Evolutionary conservation across 1,140 invertebrate species (phyloP).

Genomic region (Archivesica marissinica): DNA sequence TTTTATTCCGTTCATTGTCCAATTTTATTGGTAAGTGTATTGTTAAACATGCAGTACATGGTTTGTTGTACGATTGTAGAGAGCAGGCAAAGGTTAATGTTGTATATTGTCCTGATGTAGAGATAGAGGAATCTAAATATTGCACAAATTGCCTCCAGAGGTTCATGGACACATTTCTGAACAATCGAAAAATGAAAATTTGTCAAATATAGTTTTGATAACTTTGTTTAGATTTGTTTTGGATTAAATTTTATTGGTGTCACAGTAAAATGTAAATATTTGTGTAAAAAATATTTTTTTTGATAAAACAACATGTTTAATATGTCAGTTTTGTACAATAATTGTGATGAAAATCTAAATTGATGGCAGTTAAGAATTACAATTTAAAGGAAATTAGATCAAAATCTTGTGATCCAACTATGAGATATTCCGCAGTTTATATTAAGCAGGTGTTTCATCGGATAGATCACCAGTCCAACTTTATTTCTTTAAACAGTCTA

Average conservation of each 20-base stretch:
- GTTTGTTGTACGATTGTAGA: too few species aligned
- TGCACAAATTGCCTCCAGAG: not conserved
- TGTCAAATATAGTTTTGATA: not conserved
- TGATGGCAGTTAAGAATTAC: too few species aligned
- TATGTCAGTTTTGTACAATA: not conserved
- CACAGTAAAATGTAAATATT: not conserved
- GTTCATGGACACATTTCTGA: not conserved
- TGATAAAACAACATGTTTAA: conserved; percentile 29
- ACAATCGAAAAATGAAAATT: not conserved
- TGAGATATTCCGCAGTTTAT: too few species aligned
- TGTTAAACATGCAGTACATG: too few species aligned
- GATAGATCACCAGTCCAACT: too few species aligned
- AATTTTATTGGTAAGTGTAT: too few species aligned
- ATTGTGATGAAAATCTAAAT: not conserved
- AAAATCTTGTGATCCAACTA: too few species aligned
- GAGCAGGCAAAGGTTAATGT: conserved; percentile 9
- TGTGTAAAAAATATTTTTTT: not conserved
- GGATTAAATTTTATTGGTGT: conserved; percentile 18
- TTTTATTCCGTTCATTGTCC: too few species aligned
- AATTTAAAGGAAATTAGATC: not conserved
- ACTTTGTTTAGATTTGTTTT: not conserved
- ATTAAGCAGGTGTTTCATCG: too few species aligned
- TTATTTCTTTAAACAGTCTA: too few species aligned
- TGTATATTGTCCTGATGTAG: not conserved
- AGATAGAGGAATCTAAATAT: not conserved